phyloP scores from a whole-genome alignment of 2,113 vertebrate species.

The Zootoca vivipara region DNA sequence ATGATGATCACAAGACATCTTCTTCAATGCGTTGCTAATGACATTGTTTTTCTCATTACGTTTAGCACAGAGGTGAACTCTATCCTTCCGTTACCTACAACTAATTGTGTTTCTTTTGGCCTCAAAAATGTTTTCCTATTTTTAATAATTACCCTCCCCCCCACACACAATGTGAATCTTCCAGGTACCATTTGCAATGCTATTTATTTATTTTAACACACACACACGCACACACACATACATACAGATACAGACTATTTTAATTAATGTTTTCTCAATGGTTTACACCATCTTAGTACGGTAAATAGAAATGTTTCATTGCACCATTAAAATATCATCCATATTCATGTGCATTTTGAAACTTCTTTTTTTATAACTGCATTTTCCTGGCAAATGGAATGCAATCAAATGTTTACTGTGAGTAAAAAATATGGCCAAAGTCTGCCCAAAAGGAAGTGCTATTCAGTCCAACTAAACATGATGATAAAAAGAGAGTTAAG shows the following conservation, averaged over 20 bases:
- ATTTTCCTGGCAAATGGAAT: neutral
- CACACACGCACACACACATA: neutral
- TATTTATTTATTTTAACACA: conserved; percentile 33
- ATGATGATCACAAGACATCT: conserved; percentile 42
- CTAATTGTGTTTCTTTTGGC: conserved; percentile 63
- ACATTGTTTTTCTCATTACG: conserved; percentile 48
- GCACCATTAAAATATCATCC: neutral
- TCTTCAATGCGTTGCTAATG: conserved; percentile 42
- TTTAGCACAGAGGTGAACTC: conserved; percentile 56
- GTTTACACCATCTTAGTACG: neutral
- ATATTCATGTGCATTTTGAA: too few species aligned
- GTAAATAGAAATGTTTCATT: neutral
- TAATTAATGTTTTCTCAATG: neutral
- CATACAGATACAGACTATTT: neutral
- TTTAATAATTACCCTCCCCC: conserved; percentile 53
- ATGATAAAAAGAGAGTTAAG: neutral
- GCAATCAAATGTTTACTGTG: neutral
- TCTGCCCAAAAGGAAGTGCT: neutral
- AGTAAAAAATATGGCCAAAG: neutral
- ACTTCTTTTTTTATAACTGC: neutral
- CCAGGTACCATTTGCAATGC: conserved; percentile 53
- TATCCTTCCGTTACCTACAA: neutral
- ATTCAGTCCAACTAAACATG: neutral
- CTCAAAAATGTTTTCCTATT: conserved; percentile 40
- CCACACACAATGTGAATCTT: conserved; percentile 52